Conservation (phyloP, 2,797 vertebrate genomes). For the Protonibea diacanthus region DNA sequence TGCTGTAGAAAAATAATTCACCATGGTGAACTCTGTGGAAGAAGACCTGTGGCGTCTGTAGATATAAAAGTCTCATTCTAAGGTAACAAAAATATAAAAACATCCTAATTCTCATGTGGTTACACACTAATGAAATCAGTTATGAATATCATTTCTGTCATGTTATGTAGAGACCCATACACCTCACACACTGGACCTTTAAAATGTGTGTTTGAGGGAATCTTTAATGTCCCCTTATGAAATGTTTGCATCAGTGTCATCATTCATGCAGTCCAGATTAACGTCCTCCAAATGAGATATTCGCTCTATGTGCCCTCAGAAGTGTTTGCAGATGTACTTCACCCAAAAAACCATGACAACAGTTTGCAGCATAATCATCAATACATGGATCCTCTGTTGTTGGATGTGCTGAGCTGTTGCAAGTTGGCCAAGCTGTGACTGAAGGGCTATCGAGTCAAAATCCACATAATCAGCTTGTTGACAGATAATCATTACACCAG, state of each 20-base stretch:
- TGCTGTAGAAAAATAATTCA: too few species aligned
- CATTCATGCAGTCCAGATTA: neutral
- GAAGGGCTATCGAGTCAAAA: constrained; percentile 32
- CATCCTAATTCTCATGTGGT: too few species aligned
- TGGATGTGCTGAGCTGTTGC: constrained; percentile 39
- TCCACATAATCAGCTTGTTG: constrained; percentile 24
- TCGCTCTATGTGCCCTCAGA: neutral
- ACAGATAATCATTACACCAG: constrained; percentile 29
- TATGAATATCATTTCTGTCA: too few species aligned
- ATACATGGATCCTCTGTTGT: constrained; percentile 40
- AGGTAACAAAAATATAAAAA: too few species aligned
- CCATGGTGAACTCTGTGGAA: too few species aligned
- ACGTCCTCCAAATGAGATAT: constrained; percentile 7
- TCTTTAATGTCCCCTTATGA: constrained; percentile 3
- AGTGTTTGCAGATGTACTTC: constrained; percentile 19
- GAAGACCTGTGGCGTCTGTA: too few species aligned
- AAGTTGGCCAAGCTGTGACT: constrained; percentile 29
- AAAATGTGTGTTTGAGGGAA: neutral
- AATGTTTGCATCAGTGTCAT: neutral
- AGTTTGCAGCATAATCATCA: constrained; percentile 46
- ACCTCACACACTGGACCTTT: too few species aligned
- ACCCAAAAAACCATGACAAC: constrained; percentile 25
- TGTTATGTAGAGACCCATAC: too few species aligned
- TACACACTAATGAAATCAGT: too few species aligned
- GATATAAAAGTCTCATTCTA: too few species aligned